phyloP scores from a whole-genome alignment of 2,888 invertebrate genomes.

The Diachrysia chrysitis region DNA sequence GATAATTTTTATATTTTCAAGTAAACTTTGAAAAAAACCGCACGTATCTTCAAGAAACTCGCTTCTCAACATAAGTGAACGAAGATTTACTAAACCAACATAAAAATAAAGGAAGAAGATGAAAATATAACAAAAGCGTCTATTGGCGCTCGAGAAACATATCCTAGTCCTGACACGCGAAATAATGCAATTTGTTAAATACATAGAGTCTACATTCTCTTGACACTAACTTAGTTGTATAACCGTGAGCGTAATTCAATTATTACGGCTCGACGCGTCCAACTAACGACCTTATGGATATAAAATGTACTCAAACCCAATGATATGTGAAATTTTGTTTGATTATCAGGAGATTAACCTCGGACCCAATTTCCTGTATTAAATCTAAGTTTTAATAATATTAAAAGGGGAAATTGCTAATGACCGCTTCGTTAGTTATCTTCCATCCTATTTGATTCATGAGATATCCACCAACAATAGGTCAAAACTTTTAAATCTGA shows the following conservation, averaged over 20 bases:
- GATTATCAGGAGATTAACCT: conserved; percentile 44
- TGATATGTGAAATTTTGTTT: conserved; percentile 59
- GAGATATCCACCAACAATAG: too few species aligned
- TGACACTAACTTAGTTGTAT: conserved; percentile 59
- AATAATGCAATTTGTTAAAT: conserved; percentile 54
- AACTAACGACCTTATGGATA: conserved; percentile 82
- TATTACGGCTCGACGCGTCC: conserved; percentile 81
- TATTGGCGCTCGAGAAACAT: conserved; percentile 44
- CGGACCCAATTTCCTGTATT: conserved; percentile 40
- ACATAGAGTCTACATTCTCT: conserved; percentile 47
- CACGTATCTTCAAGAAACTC: background rate
- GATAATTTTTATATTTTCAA: background rate
- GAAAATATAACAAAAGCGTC: conserved; percentile 40
- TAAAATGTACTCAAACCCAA: conserved; percentile 47
- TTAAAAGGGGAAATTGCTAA: background rate
- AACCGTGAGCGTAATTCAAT: conserved; percentile 81
- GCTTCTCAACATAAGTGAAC: conserved; percentile 14
- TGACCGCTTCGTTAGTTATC: background rate
- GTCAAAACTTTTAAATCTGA: too few species aligned
- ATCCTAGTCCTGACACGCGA: conserved; percentile 38
- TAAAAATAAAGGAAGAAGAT: conserved; percentile 33
- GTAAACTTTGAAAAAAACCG: background rate
- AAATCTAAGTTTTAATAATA: conserved; percentile 12
- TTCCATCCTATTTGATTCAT: background rate
- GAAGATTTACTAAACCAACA: conserved; percentile 28